Percentiles rank a stretch among this genome's conserved stretches.
phyloP scores from a whole-genome alignment of 2,113 vertebrate genomes.

The Takifugu flavidus region DNA sequence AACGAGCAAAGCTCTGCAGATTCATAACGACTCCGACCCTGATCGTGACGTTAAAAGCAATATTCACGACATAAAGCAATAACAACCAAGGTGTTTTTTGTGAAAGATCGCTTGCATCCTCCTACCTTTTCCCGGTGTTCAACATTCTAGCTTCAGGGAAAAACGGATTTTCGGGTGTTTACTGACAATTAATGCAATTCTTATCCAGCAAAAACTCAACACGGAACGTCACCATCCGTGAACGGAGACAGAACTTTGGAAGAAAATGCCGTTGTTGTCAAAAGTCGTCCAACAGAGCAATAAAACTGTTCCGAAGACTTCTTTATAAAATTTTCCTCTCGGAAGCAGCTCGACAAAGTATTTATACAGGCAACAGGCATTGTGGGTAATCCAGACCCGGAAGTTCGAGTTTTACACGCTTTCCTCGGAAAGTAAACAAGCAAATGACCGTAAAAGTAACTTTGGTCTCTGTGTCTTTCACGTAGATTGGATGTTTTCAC shows the following conservation, averaged over 20 bases:
- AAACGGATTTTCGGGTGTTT: conserved; percentile 39
- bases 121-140: conserved; percentile 77
- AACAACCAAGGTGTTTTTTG: neutral
- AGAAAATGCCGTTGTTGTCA: neutral
- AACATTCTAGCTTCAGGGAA: conserved; percentile 64
- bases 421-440: neutral
- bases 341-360: rapidly evolving
- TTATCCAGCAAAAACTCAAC: conserved; percentile 57
- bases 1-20: too few species aligned
- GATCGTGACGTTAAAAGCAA: neutral
- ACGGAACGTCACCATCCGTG: conserved; percentile 62
- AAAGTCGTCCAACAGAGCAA: too few species aligned
- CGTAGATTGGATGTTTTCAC: too few species aligned
- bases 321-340: too few species aligned
- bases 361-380: conserved; percentile 42
- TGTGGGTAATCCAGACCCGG: conserved; percentile 54
- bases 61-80: neutral
- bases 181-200: conserved; percentile 51
- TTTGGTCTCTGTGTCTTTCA: too few species aligned
- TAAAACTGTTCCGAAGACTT: too few species aligned
- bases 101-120: neutral
- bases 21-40: too few species aligned
- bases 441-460: too few species aligned
- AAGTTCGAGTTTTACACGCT: neutral
- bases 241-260: neutral